Evolutionary conservation across 2,888 invertebrate species (phyloP), one percentile per base, ranked within the genome.

Genomic region (Proisotoma minuta): DNA sequence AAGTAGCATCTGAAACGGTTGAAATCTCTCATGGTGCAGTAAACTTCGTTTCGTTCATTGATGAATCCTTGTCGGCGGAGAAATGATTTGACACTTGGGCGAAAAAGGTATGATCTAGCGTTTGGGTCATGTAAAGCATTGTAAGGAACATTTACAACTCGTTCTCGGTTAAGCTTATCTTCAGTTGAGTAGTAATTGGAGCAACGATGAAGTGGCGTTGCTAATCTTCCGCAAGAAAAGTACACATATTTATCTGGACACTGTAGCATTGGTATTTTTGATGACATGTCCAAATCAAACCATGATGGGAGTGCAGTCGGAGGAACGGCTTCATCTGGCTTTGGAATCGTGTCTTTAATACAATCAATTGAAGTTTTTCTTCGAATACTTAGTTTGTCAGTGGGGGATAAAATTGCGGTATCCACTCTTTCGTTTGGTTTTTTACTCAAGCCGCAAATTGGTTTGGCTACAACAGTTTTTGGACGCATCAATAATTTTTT

Each of bases 81-180:
- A 10, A 64, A 40, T 23, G 48, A n/a, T 15, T 39, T 59, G 15
- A 65, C 59, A 0, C 18, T 22, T 5, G 69, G 71, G 29, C 54
- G 56, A 18, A 47, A 47, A 3, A 71, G 29, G 39, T 62, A 63
- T 3, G 10, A 48, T 22, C 57, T 56, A 1, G 62, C 60, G 43
- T 60, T 58, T 2, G 64, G 62, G 43, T 72, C 70, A 60, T 72
- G 72, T 1, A 70, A 51, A n/a, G 70, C 63, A 22, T 64, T 66
- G 59, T 72, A 72, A 2, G 59, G 51, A 22, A 22, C 39, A 5
- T 29, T 29, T 4, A 66, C 56, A 2, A 68, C 63, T 15, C 66
- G 40, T 23, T 64, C 57, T 20, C 24, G 27, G 47, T 65, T 58
- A 3, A 27, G 50, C 1, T 66, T 66, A 47, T 70, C 70, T 0